phyloP scores from a whole-genome alignment of 2,797 vertebrate genomes.

The Eurystomus glaucurus region DNA sequence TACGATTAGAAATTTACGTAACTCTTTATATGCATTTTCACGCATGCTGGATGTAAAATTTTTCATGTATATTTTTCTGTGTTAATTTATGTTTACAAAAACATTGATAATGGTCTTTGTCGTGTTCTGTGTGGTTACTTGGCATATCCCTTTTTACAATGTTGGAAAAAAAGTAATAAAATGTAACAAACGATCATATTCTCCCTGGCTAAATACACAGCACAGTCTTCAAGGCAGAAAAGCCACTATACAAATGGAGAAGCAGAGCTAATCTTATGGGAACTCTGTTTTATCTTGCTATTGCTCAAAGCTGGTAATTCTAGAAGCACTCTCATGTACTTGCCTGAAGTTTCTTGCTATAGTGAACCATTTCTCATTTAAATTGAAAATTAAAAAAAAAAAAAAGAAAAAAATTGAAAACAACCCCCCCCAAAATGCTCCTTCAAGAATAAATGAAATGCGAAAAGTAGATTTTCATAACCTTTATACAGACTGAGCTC shows the following conservation, averaged over 20 bases:
- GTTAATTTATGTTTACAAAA: neutral
- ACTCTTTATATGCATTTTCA: neutral
- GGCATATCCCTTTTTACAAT: neutral
- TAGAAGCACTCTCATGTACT: neutral
- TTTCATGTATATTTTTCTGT: rapidly evolving
- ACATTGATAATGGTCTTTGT: neutral
- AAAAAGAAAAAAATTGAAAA: neutral
- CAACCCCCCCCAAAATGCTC: neutral
- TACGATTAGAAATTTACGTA: neutral
- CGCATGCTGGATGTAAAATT: neutral
- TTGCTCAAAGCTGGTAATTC: neutral
- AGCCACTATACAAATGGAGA: neutral
- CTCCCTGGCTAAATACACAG: neutral
- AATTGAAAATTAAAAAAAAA: neutral
- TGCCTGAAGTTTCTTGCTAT: neutral
- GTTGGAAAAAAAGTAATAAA: neutral
- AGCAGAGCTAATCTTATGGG: neutral
- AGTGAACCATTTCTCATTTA: neutral
- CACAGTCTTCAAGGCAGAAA: neutral
- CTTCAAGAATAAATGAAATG: neutral
- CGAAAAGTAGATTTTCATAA: neutral
- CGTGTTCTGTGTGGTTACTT: neutral
- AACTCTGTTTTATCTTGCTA: neutral
- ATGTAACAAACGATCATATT: neutral
- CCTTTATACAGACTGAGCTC: neutral